Conservation (phyloP, 2,797 vertebrate species). For the Jordanella pulchra region DNA sequence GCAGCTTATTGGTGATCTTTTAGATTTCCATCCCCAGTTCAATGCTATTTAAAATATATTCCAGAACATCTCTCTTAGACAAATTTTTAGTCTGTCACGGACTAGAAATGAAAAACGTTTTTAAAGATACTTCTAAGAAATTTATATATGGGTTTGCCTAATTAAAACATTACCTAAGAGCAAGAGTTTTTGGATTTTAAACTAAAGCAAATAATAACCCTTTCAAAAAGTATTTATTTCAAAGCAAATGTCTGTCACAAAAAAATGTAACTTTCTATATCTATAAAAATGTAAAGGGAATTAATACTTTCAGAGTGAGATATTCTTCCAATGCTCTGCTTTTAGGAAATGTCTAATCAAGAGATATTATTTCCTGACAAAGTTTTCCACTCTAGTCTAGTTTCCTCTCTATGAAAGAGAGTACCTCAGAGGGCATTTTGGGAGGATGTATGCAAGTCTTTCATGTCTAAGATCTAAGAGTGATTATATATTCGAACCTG, state of each 20-base stretch:
- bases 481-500: conserved; percentile 75
- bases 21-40: background rate
- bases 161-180: background rate
- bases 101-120: background rate
- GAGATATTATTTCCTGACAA: conserved; percentile 48
- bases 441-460: conserved; percentile 69
- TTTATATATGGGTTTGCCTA: background rate
- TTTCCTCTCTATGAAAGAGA: conserved; percentile 54
- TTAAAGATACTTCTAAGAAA: background rate
- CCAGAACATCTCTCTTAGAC: background rate
- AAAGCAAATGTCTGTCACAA: background rate
- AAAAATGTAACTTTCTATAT: no score
- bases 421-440: conserved; percentile 70
- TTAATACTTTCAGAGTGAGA: conserved; percentile 32
- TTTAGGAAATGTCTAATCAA: conserved; percentile 37
- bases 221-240: background rate
- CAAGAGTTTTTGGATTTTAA: background rate
- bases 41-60: background rate
- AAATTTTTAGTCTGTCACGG: no score
- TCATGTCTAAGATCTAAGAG: conserved; percentile 80
- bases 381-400: conserved; percentile 39
- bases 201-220: background rate
- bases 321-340: conserved; percentile 14
- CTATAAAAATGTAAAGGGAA: no score
- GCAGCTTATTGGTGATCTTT: background rate